Evolutionary conservation across 1,140 invertebrate species (phyloP).

Genomic region (Euwallacea fornicatus): DNA sequence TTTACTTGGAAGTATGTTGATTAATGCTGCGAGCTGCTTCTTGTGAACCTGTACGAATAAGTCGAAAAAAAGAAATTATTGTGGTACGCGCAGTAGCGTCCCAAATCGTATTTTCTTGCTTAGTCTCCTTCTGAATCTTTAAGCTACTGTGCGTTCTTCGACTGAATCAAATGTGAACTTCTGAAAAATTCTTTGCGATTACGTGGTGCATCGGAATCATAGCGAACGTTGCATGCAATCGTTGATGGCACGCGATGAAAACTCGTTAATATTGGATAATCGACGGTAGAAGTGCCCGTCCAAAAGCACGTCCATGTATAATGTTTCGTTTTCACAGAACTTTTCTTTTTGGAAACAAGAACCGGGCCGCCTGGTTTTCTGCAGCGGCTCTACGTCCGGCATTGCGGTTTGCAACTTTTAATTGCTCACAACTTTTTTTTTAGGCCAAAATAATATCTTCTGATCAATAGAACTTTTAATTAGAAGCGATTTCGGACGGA

Average conservation of each 20-base stretch:
- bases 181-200: too few species aligned
- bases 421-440: constrained; percentile 28
- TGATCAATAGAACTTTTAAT: background rate
- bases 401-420: constrained; percentile 35
- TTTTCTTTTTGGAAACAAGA: constrained; percentile 35
- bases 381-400: constrained; percentile 35
- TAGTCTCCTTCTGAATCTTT: too few species aligned
- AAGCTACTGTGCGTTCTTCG: too few species aligned
- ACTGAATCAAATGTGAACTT: too few species aligned
- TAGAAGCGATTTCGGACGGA: too few species aligned
- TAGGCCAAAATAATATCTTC: background rate
- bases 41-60: constrained; percentile 38
- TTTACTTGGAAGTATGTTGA: constrained; percentile 37
- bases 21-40: constrained; percentile 36
- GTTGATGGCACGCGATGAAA: too few species aligned
- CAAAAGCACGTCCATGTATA: constrained; percentile 7
- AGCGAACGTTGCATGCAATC: too few species aligned
- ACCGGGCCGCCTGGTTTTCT: constrained; percentile 31
- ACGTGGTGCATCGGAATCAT: too few species aligned
- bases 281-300: background rate
- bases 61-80: constrained; percentile 36
- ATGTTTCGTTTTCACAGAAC: constrained; percentile 34
- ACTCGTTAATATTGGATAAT: background rate
- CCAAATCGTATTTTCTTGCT: background rate
- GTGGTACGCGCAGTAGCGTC: constrained; percentile 20